Evolutionary conservation across 2,888 invertebrate genomes (phyloP), one percentile per base, ranked within the genome.

Genomic region (Cephus pulcher): DNA sequence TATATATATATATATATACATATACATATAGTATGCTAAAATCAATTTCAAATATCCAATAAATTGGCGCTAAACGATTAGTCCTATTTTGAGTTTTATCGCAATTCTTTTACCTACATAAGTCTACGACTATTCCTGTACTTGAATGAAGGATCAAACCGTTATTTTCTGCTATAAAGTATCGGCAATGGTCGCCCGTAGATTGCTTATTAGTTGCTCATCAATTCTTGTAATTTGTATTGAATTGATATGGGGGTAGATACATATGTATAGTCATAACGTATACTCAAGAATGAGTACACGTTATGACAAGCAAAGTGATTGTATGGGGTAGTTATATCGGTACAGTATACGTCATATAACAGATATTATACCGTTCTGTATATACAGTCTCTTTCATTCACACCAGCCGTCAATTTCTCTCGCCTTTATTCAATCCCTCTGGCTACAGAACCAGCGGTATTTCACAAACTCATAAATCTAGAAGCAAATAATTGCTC

Each of bases 401-500:
- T 56, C 56, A 56, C 56, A 56, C 56, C 56, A 56, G 56, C 23
- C 56, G 56, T 56, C 56, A 56, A 56, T 56, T 56, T 79, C 79
- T 80, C 80, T 77, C 81, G 75, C 76, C 76, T 76, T 74, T 37
- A 76, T 69, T 73, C 40, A 34, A 69, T 79, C 33, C 74, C 35
- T 74, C 78, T 68, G 69, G 73, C 71, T 76, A 68, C 80, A 76
- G 78, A 77, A 80, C 80, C 80, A 71, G 78, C 79, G 82, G 81
- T 81, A 84, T 82, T 85, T 84, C 82, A 85, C 86, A 90, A 88
- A 89, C 90, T 89, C 91, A 89, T 91, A 91, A 91, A 91, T 91
- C 90, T 88, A 86, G 88, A 86, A 86, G 90, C 88, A 90, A 91
- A 91, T 91, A 91, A 91, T 91, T 90, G 89, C 90, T 88, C 85